Evolutionary conservation across 2,888 invertebrate genomes (phyloP), one percentile per base, ranked within the genome.

Genomic region (Morpho deidamia): DNA sequence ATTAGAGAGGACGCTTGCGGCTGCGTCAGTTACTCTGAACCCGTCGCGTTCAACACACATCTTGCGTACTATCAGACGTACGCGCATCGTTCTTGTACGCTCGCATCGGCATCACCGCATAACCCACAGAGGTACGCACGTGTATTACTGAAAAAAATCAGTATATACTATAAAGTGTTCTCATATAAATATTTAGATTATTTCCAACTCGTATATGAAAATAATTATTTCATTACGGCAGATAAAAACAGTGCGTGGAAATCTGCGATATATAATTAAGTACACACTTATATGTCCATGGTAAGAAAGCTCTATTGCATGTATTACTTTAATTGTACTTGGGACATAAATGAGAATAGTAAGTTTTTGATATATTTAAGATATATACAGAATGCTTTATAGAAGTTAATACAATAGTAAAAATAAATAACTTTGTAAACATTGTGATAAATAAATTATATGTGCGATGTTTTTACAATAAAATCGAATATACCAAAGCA

Each of bases 1-100:
- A 88, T 89, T 89, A 88, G 86, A 88, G 89, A 88, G 83, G 84
- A 85, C 82, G 75, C 75, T 74, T 71, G 79, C 75, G 81, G 72
- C 74, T 75, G 81, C 79, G 83, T 73, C 84, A 89, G 89, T 89
- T 81, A 81, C 81, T 79, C 82, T 72, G 78, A 74, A 74, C 69
- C 74, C 79, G 77, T 64, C 84, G 86, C 83, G 81, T 73, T 65
- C 64, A 63, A 68, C 78, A 72, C 81, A 72, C 86, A 77, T 70
- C 67, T 57, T 57, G 66, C 66, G 60, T 65, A 60, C 63, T 47
- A 43, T 51, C 57, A 51, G 56, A 54, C 64, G 66, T 63, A 61
- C 66, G 66, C 68, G 65, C 64, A 63, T 60, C 51, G 53, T 56
- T 57, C 61, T 49, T 59, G 50, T 60, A 60, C 61, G 56, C 63